Percentiles rank a stretch among this genome's conserved stretches.
Conservation (phyloP, 1,140 invertebrate genomes). For the Caerostris extrusa region DNA sequence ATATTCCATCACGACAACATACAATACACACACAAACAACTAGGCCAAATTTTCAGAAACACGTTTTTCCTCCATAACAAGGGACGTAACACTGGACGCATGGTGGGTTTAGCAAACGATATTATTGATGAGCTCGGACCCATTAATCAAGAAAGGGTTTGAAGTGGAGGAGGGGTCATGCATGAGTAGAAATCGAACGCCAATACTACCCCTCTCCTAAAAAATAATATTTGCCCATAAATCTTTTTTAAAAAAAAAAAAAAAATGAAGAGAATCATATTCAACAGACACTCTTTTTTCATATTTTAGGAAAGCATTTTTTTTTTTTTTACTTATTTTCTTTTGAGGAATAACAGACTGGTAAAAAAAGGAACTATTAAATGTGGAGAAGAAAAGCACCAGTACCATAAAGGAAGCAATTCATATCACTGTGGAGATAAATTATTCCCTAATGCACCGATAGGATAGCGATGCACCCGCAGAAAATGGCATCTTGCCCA, state of each 20-base stretch:
- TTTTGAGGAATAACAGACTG: neutral
- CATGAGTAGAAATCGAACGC: slow-evolving; percentile 3
- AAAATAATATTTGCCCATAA: neutral
- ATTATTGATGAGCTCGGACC: slow-evolving; percentile 1
- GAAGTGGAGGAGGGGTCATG: neutral
- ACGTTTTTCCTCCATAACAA: slow-evolving; percentile 2
- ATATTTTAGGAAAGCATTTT: neutral
- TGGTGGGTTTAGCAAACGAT: slow-evolving; percentile 20
- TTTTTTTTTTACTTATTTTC: neutral
- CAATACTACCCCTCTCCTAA: neutral
- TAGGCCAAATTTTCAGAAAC: neutral
- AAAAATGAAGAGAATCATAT: neutral
- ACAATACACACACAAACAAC: neutral
- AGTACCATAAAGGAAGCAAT: neutral
- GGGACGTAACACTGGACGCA: neutral
- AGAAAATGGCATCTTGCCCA: slow-evolving; percentile 17
- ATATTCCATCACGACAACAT: neutral
- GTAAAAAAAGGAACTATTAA: neutral
- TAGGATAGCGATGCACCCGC: neutral
- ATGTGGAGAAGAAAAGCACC: neutral
- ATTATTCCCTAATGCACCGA: neutral
- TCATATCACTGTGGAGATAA: slow-evolving; percentile 8
- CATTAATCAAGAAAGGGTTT: slow-evolving; percentile 27
- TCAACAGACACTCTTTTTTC: slow-evolving; percentile 4
- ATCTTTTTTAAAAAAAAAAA: no score